Conservation (phyloP, 2,113 vertebrate genomes). For the Cairina moschata region DNA sequence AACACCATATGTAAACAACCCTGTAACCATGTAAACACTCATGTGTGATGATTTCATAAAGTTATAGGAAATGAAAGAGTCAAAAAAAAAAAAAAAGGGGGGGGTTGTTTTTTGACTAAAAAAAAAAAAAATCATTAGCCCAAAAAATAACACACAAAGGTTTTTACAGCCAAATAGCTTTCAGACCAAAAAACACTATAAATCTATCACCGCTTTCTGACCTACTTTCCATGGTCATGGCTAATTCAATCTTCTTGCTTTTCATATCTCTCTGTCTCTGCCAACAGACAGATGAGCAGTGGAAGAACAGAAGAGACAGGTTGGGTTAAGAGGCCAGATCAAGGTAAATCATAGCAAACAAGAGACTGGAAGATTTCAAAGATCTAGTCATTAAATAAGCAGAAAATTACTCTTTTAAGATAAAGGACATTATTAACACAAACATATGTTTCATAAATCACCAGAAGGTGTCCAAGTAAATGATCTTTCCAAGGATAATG, state of each 20-base stretch:
- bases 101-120: not conserved
- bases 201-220: constrained; percentile 62
- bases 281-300: constrained; percentile 57
- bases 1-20: not conserved
- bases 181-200: not conserved
- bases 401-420: not conserved
- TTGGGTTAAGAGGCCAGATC: constrained; percentile 27
- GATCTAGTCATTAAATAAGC: not conserved
- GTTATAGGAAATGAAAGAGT: not conserved
- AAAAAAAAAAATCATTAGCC: not conserved
- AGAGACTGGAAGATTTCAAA: not conserved
- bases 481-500: not conserved
- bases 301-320: constrained; percentile 51
- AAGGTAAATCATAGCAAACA: constrained; percentile 23
- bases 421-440: not conserved
- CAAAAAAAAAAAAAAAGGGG: not conserved
- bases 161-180: constrained; percentile 5
- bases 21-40: not conserved
- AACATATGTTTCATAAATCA: not conserved
- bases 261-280: constrained; percentile 50
- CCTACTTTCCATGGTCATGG: constrained; percentile 60
- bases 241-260: constrained; percentile 69
- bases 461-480: not conserved
- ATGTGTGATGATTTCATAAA: not conserved
- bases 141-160: not conserved